phyloP scores from a whole-genome alignment of 2,888 invertebrate genomes.

The Caenorhabditis sp. region DNA sequence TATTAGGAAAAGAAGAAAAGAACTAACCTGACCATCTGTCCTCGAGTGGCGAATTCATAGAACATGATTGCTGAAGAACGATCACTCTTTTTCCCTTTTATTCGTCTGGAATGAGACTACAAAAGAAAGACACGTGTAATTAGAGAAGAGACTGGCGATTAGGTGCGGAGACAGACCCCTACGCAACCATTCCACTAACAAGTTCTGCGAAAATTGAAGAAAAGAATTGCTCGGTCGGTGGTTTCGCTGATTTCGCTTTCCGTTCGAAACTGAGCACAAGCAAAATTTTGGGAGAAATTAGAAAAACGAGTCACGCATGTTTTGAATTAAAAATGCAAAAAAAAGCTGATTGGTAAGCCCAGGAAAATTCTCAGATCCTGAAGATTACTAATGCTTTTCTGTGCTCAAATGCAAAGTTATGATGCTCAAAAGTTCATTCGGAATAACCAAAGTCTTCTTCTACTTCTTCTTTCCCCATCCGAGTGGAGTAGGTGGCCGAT shows the following conservation, averaged over 20 bases:
- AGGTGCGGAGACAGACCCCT: slow-evolving; percentile 3
- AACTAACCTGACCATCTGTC: slow-evolving; percentile 16
- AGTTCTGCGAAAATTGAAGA: slow-evolving; percentile 31
- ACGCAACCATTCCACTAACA: slow-evolving; percentile 3
- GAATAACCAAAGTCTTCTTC: too few relatives aligned
- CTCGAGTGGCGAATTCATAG: slow-evolving; percentile 10
- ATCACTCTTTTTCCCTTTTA: not conserved
- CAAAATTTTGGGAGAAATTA: not conserved
- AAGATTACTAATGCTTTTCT: too few relatives aligned
- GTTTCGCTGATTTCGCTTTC: not conserved
- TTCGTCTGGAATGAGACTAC: not conserved
- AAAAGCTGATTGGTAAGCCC: too few relatives aligned
- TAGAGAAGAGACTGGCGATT: slow-evolving; percentile 9
- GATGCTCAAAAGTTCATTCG: too few relatives aligned
- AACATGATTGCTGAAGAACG: slow-evolving; percentile 8
- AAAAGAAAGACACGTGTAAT: slow-evolving; percentile 1
- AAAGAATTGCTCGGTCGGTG: not conserved
- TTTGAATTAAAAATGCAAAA: not conserved
- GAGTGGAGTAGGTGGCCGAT: too few relatives aligned
- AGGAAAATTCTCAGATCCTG: too few relatives aligned
- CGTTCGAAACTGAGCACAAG: slow-evolving; percentile 9
- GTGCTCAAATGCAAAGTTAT: too few relatives aligned
- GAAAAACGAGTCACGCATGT: not conserved
- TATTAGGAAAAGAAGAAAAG: too few relatives aligned
- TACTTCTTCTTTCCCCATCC: too few relatives aligned